phyloP scores from a whole-genome alignment of 2,113 vertebrate genomes.

The Anseranas semipalmata region DNA sequence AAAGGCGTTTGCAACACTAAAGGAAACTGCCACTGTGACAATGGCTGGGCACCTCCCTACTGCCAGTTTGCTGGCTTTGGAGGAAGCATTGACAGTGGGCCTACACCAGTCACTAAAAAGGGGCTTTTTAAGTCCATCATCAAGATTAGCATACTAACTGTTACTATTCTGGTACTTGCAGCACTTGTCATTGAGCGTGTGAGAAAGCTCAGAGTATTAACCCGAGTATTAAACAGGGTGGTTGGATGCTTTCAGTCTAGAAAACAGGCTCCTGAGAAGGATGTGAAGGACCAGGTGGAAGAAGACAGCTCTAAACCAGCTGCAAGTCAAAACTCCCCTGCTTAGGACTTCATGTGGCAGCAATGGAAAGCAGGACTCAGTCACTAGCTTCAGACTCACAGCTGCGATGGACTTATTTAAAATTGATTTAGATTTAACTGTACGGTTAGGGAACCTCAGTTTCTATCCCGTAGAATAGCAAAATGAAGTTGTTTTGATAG shows the following conservation, averaged over 20 bases:
- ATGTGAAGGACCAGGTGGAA: not conserved
- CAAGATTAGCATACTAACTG: not conserved
- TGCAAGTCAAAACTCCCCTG: not conserved
- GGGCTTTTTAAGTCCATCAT: not conserved
- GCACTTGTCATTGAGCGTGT: not conserved
- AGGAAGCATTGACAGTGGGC: constrained; percentile 86
- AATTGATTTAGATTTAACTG: not conserved
- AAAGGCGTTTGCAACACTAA: constrained; percentile 77
- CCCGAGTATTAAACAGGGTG: not conserved
- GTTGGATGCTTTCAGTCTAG: accelerated
- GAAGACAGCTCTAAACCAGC: not conserved
- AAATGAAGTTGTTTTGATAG: not conserved
- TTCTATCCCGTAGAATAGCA: not conserved
- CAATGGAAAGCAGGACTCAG: not conserved
- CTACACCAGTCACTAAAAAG: not conserved
- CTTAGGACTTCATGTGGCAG: not conserved
- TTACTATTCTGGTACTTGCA: not conserved
- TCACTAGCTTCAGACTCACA: not conserved
- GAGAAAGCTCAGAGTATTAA: not conserved
- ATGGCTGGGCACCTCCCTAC: constrained; percentile 80
- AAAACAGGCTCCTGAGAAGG: not conserved
- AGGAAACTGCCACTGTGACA: constrained; percentile 81
- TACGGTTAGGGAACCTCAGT: not conserved
- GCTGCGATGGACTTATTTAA: not conserved
- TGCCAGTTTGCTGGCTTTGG: constrained; percentile 75